Base-by-base conservation (phyloP, 2,113 vertebrate genomes). In the Chaetorhynchus papuensis region DNA sequence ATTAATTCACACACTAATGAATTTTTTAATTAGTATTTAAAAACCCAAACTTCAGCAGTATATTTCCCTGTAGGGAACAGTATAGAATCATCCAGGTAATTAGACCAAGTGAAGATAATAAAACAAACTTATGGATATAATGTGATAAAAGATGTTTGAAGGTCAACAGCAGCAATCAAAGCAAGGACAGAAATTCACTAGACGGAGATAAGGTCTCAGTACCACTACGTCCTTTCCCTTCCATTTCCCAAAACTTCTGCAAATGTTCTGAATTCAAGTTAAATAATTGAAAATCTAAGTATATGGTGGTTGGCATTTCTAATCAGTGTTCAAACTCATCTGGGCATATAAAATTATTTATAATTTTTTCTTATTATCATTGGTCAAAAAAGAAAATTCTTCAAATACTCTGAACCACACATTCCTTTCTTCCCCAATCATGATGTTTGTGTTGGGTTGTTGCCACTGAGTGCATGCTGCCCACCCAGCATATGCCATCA, bases 1-100 rank as follows among this genome's bases (percentile, higher is more conserved):
- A 97, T 97, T 97, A 98, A 98, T 98, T 97, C 97, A 90, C 82
- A 96, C 77, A 91, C 89, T 98, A 98, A 98, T 98, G 97, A 97
- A 93, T 97, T 98, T 98, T 98, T 98, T 95, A 98, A 98, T 98
- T 98, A 98, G 97, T 94, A 94, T 96, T 98, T 97, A 97, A 97
- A 98, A 97, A 16, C 79, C 94, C 89, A 96, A 93, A 98, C 97
- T 97, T 97, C 95, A 98, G 93, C 96, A 95, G 44, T 76, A 18
- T 94, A 96, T 97, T 97, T 97, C 94, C 97, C 98, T 95, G 74
- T 80, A 96, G 97, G 97, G 97, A 97, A 94, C 50, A 82, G 85
- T 96, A 95, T 96, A 96, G 96, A 94, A 94, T 93, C 84, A 97
- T 94, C 89, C 95, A 97, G 97, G 97, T 98, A 98, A 98, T 98